Conservation (phyloP, 1,140 invertebrate species). For the Macrotrachela quadricornifera region DNA sequence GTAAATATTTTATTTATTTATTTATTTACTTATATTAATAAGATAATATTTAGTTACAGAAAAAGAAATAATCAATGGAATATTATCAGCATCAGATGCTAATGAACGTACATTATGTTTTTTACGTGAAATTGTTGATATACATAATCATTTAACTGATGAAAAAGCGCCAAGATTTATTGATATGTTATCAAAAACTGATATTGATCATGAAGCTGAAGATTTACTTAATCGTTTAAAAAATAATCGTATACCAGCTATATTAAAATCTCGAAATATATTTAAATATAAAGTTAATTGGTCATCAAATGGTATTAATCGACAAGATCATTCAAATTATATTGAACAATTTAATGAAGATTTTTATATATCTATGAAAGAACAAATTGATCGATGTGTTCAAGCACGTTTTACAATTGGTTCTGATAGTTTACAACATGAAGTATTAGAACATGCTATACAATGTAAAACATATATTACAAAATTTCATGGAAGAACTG, state of each 20-base stretch:
- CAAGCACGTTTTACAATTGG: neutral
- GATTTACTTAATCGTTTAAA: constrained; percentile 62
- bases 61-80: constrained; percentile 6
- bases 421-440: neutral
- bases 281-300: neutral
- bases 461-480: constrained; percentile 1
- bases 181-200: constrained; percentile 61
- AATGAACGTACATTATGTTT: constrained; percentile 45
- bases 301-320: neutral
- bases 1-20: neutral
- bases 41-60: neutral
- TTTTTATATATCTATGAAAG: neutral
- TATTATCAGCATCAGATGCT: neutral
- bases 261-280: neutral
- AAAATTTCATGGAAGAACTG: constrained; percentile 81
- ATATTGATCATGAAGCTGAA: constrained; percentile 76
- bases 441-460: constrained; percentile 1
- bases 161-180: constrained; percentile 56
- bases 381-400: neutral
- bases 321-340: neutral
- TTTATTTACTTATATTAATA: neutral
- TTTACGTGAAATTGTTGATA: constrained; percentile 83
- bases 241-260: neutral
- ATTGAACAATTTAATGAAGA: neutral
- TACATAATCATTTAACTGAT: constrained; percentile 76